Evolutionary conservation across 2,797 vertebrate genomes (phyloP), one percentile per base, ranked within the genome.

Genomic region (Malacoraja senta): DNA sequence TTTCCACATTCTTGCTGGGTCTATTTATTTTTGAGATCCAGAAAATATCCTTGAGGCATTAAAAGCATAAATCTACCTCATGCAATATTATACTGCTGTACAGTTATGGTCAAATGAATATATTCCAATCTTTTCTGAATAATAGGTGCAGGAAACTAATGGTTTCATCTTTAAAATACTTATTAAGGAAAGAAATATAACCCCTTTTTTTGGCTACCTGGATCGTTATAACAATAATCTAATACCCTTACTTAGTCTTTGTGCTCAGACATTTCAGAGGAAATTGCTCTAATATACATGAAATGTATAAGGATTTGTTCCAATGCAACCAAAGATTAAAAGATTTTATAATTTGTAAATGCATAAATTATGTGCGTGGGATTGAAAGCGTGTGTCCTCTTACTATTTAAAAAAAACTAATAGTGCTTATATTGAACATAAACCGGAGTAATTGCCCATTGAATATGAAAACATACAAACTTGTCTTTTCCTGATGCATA

Each of bases 251-350:
- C 68, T 71, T 65, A 24, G 24, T 86, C 29, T n/a, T 63, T 86
- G 63, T 32, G 83, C 19, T 32, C 35, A 61, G 81, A 91, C 63
- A 10, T 8, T 32, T 91, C 26, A 61, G 9, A n/a, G 29, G 13
- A 63, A 65, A 38, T 86, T 86, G 58, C 15, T 12, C 58, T 17
- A 8, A 71, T 71, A 26, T 71, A 17, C 17, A 38, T 35, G 7
- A 38, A 81, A 81, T 81, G 44, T 38, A 29, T 26, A 17, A 81
- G 38, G 71, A 35, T 72, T 13, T 10, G 38, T 91, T 72, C 65
- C 26, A 74, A 53, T 74, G 44, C 58, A 90, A 35, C 86, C 86
- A 68, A 90, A 68, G 86, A 90, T 90, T 29, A 32, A 65, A 61
- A 88, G 10, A 26, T 72, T 24, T 44, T 44, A 65, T 71, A 91